Evolutionary conservation across 2,113 vertebrate species (phyloP), one percentile per base, ranked within the genome.

Genomic region (Dinomys branickii): DNA sequence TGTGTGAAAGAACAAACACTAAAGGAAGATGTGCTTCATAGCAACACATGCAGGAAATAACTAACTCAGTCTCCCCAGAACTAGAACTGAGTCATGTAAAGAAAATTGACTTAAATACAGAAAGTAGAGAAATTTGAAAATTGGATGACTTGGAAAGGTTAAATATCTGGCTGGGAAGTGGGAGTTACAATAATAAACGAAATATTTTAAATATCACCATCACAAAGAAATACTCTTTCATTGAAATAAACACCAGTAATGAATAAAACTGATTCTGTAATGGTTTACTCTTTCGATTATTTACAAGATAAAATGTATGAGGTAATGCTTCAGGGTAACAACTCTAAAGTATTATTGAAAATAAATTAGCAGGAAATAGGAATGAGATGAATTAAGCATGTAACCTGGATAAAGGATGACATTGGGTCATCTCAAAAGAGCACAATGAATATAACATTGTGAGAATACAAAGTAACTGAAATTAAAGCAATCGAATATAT

Each of bases 131-230:
- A n/a, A 88, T 26, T 35, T 73, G 35, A 7, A 88, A 89, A 77
- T 44, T 58, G 26, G 14, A 54, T 71, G 5, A 56, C 38, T 50
- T 94, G 61, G 28, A 59, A 65, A 82, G 26, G 7, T 88, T 30
- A 71, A 85, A 26, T 90, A 80, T 87, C 56, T 94, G n/a, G 3
- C 24, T 58, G 19, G 12, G 9, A 92, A 75, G 50, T 56, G 50
- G 24, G 47, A 92, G 19, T n/a, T 61, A 71, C 90, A 73, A 90
- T 56, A 81, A 87, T 75, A n/a, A 87, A 7, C 16, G 71, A 90
- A 92, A 52, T n/a, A n/a, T 33, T 84, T 63, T 58, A 13, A 13
- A 16, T 85, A n/a, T 84, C 47, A 41, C 90, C 4, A 47, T 78
- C 5, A 69, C 58, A 52, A 95, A 38, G 47, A 94, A 95, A 71